Conservation (phyloP, 2,113 vertebrate species). For the Oncorhynchus mykiss region DNA sequence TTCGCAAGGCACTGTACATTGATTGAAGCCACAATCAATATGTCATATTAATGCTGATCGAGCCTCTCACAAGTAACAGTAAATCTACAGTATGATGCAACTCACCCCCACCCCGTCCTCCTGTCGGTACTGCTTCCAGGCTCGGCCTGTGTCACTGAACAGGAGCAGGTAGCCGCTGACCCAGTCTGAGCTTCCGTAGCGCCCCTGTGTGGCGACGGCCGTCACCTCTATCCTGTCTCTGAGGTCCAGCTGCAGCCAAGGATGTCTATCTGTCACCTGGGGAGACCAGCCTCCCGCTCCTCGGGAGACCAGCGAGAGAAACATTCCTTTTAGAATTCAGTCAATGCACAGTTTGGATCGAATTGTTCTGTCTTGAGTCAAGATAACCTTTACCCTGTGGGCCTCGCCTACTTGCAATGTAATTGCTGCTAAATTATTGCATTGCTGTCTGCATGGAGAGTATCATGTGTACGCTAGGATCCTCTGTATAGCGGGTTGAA, state of each 20-base stretch:
- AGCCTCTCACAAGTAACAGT: not conserved
- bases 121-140: constrained; percentile 89
- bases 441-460: not conserved
- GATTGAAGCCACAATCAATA: too few species aligned
- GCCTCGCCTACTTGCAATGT: too few species aligned
- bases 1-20: too few species aligned
- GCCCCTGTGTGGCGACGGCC: constrained; percentile 88
- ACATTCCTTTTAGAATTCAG: constrained; percentile 12
- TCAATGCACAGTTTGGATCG: not conserved
- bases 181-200: constrained; percentile 92
- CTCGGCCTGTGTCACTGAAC: constrained; percentile 91
- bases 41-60: too few species aligned
- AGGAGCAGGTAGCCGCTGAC: constrained; percentile 87
- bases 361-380: constrained; percentile 3
- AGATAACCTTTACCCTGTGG: not conserved
- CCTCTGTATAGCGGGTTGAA: not conserved
- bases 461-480: not conserved
- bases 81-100: constrained; percentile 7
- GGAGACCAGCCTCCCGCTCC: constrained; percentile 95
- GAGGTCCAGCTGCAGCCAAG: constrained; percentile 97
- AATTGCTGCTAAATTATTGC: not conserved
- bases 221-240: constrained; percentile 89
- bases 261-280: constrained; percentile 77
- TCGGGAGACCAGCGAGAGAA: constrained; percentile 47
- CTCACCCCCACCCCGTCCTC: constrained; percentile 80